Evolutionary conservation across 2,888 invertebrate genomes (phyloP).

Genomic region (Limnephilus lunatus): DNA sequence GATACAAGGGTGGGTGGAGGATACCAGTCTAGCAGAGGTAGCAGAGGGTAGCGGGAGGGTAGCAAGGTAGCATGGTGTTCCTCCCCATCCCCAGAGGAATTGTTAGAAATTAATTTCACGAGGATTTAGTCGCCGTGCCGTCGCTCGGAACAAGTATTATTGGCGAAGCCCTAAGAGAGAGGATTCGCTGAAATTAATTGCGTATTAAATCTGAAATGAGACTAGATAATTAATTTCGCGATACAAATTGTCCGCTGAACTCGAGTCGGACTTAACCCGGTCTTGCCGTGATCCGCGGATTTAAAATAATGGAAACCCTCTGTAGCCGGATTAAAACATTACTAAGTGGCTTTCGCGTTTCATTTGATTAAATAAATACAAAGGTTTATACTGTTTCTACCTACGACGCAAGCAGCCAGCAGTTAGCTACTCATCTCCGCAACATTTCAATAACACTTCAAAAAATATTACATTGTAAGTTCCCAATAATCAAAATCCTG

Average conservation of each 20-base stretch:
- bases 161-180: constrained; percentile 53
- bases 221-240: constrained; percentile 66
- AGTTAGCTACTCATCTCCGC: background rate
- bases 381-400: background rate
- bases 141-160: constrained; percentile 45
- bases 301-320: constrained; percentile 48
- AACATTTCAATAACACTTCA: background rate
- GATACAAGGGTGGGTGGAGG: constrained; percentile 3
- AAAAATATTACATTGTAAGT: background rate
- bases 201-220: constrained; percentile 66
- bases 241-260: constrained; percentile 62
- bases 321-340: constrained; percentile 43
- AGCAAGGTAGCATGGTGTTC: constrained; percentile 2
- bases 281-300: constrained; percentile 43
- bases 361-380: constrained; percentile 35
- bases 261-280: constrained; percentile 46
- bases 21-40: background rate
- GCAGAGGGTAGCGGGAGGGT: background rate
- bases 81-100: constrained; percentile 39
- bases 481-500: background rate
- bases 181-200: constrained; percentile 65
- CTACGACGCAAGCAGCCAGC: background rate
- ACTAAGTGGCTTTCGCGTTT: constrained; percentile 35
- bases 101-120: constrained; percentile 65
- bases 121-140: constrained; percentile 65